These are phyloP conservation scores for Gambusia holbrooki DNA, from an alignment of 2,113 vertebrate species.

Conservation along the genomic window DNA sequence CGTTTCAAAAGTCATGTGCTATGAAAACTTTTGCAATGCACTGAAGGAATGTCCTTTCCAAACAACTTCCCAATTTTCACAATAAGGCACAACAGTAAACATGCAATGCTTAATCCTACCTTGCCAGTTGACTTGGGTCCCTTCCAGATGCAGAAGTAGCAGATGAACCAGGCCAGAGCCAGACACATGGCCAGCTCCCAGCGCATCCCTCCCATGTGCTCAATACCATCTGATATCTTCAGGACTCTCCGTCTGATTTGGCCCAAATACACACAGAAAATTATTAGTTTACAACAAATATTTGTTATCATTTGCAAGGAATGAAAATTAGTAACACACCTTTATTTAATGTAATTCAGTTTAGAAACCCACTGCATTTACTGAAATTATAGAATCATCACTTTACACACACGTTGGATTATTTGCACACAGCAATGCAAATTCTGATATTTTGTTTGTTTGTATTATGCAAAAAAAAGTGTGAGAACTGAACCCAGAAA, in stretches of 20 bases:
- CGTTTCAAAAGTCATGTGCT: not conserved
- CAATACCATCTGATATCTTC: constrained; percentile 93
- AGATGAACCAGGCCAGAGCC: constrained; percentile 95
- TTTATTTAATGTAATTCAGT: too few relatives aligned
- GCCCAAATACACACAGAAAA: constrained; percentile 21
- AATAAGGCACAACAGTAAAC: not conserved
- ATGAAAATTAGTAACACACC: too few relatives aligned
- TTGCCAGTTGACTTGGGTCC: constrained; percentile 98
- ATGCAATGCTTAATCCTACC: constrained; percentile 77
- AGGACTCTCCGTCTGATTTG: constrained; percentile 88
- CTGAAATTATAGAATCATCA: not conserved
- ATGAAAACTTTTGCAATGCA: not conserved
- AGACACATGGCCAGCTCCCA: constrained; percentile 97
- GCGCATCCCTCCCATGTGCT: constrained; percentile 91
- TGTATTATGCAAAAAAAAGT: not conserved
- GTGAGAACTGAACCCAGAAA: not conserved
- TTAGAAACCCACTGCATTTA: too few relatives aligned
- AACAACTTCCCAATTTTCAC: not conserved
- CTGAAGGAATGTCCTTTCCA: not conserved
- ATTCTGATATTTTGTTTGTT: not conserved
- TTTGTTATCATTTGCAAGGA: not conserved
- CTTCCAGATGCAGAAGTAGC: constrained; percentile 99
- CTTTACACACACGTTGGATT: not conserved
- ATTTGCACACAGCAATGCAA: not conserved
- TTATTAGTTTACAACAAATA: not conserved